phyloP scores from a whole-genome alignment of 2,888 invertebrate genomes.

The Euproctis similis region DNA sequence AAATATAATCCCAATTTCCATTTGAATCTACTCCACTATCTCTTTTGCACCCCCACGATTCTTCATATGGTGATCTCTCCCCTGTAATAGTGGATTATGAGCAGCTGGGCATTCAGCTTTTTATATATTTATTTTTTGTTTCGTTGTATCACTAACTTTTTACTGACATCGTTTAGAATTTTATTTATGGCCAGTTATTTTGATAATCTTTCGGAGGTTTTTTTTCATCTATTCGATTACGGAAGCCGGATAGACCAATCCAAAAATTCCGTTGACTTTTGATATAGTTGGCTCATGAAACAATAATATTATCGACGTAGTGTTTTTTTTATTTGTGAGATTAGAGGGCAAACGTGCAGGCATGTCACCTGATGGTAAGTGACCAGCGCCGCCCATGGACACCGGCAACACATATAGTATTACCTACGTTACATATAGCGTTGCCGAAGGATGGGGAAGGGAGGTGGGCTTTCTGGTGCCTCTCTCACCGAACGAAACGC shows the following conservation, averaged over 20 bases:
- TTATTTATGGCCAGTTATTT: slow-evolving; percentile 61
- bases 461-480: no score
- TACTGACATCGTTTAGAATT: slow-evolving; percentile 60
- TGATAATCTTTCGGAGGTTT: slow-evolving; percentile 51
- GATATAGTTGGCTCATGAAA: no score
- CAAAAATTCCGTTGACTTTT: no score
- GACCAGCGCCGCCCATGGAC: no score
- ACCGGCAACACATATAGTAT: no score
- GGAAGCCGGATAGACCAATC: slow-evolving; percentile 29
- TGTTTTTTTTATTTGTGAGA: no score
- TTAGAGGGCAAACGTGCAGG: no score
- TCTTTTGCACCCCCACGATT: slow-evolving; percentile 36
- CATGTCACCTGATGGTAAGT: no score
- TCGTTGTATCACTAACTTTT: slow-evolving; percentile 48
- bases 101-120: slow-evolving; percentile 69
- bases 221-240: slow-evolving; percentile 11
- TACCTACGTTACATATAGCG: no score
- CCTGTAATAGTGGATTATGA: slow-evolving; percentile 51
- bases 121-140: slow-evolving; percentile 37
- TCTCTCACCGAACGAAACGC: no score
- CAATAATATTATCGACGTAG: no score
- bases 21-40: slow-evolving; percentile 45
- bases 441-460: no score
- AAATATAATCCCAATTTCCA: slow-evolving; percentile 54
- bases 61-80: slow-evolving; percentile 29